Evolutionary conservation across 2,113 vertebrate genomes (phyloP).

Genomic region (Chrysemys picta): DNA sequence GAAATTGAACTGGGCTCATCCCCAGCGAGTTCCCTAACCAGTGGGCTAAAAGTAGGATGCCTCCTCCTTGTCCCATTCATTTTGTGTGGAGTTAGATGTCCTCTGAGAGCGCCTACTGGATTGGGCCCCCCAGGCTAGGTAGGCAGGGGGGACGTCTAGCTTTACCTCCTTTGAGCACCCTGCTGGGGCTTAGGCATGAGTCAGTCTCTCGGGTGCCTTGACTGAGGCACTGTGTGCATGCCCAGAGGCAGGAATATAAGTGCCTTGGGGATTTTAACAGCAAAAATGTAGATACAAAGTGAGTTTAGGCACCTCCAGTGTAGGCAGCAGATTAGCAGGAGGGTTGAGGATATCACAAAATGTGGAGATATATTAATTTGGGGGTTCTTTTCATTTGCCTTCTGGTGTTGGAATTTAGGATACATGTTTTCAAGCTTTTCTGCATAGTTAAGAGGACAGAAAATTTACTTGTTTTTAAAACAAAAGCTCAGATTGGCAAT

Average conservation of each 20-base stretch:
- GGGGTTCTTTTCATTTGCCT: too few relatives aligned
- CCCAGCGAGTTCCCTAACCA: not conserved
- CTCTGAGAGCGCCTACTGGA: not conserved
- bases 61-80: not conserved
- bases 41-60: not conserved
- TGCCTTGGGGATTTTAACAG: not conserved
- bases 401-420: not conserved
- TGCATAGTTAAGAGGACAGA: not conserved
- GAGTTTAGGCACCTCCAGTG: not conserved
- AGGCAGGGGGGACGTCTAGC: not conserved
- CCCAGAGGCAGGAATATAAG: not conserved
- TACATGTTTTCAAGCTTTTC: not conserved
- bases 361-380: too few relatives aligned
- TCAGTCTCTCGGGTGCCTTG: not conserved
- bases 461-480: not conserved
- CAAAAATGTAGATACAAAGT: not conserved
- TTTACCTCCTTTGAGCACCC: not conserved
- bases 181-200: not conserved
- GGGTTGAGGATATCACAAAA: not conserved
- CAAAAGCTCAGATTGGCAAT: not conserved
- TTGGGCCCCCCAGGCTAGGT: not conserved
- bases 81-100: not conserved
- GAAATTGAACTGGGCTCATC: not conserved
- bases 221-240: not conserved
- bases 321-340: not conserved